Percentiles rank a stretch among this genome's conserved stretches.
These are phyloP conservation scores for Cephalopterus ornatus DNA, from an alignment of 2,113 vertebrate genomes.

Conservation along the genomic window DNA sequence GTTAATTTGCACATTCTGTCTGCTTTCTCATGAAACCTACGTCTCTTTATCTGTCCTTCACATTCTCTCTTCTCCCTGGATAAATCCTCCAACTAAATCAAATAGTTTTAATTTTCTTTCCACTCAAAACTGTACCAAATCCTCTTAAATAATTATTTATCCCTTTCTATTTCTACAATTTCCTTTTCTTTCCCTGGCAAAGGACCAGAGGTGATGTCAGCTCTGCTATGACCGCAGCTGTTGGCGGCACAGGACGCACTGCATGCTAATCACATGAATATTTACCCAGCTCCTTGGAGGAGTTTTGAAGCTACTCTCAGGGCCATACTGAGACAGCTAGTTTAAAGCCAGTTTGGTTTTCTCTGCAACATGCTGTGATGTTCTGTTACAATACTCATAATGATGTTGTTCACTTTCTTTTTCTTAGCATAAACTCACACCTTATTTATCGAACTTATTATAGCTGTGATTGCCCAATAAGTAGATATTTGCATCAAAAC, in stretches of 20 bases:
- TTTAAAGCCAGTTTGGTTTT: background rate
- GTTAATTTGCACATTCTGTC: background rate
- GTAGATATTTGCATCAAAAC: background rate
- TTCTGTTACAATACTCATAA: background rate
- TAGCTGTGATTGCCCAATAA: background rate
- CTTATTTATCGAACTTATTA: background rate
- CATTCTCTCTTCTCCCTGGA: background rate
- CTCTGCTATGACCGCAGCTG: background rate
- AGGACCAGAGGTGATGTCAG: slow-evolving; percentile 43
- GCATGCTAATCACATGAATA: background rate
- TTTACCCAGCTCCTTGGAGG: background rate
- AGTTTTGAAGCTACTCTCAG: background rate
- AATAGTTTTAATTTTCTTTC: background rate
- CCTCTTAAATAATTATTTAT: slow-evolving; percentile 28
- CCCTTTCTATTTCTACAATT: slow-evolving; percentile 40
- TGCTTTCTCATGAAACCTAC: background rate
- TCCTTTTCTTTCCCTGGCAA: slow-evolving; percentile 16
- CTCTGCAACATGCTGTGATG: background rate
- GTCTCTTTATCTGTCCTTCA: background rate
- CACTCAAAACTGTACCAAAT: background rate
- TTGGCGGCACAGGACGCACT: background rate
- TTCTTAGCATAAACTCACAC: background rate
- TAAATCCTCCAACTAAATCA: background rate
- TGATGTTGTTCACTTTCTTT: background rate
- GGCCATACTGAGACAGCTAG: background rate